Percentiles rank a stretch among this genome's conserved stretches.
Evolutionary conservation across 2,888 invertebrate species (phyloP).

Genomic region (Diarsia brunnea): DNA sequence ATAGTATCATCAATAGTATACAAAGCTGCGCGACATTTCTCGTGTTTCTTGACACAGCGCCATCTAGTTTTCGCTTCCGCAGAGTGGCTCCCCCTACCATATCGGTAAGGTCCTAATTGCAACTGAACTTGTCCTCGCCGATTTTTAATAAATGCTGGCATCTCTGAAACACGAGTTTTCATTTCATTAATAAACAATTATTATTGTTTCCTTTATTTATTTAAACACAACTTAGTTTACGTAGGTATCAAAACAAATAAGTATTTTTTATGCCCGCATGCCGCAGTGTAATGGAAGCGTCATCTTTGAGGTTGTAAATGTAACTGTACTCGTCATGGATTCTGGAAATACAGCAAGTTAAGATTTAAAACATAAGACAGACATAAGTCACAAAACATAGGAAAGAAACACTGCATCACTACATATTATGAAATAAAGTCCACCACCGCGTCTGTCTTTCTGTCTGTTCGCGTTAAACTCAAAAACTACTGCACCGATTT

Average conservation of each 20-base stretch:
- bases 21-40: constrained; percentile 32
- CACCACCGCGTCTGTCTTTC: no score
- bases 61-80: constrained; percentile 29
- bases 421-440: no score
- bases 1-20: constrained; percentile 33
- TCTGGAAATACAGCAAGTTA: neutral
- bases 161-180: constrained; percentile 32
- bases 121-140: constrained; percentile 35
- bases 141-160: constrained; percentile 15
- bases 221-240: neutral
- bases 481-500: no score
- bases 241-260: no score
- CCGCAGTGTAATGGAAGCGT: constrained; percentile 13
- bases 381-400: neutral
- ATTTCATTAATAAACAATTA: neutral
- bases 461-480: no score
- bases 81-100: constrained; percentile 30
- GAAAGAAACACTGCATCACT: no score
- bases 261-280: neutral
- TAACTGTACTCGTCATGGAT: constrained; percentile 7
- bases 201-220: neutral
- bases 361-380: neutral
- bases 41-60: constrained; percentile 44
- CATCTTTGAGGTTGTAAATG: constrained; percentile 11
- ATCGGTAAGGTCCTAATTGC: constrained; percentile 32